Percentiles rank a stretch among this genome's conserved stretches.
These are phyloP conservation scores for Polyodon spathula DNA, from an alignment of 2,113 vertebrate genomes.

Conservation along the genomic window DNA sequence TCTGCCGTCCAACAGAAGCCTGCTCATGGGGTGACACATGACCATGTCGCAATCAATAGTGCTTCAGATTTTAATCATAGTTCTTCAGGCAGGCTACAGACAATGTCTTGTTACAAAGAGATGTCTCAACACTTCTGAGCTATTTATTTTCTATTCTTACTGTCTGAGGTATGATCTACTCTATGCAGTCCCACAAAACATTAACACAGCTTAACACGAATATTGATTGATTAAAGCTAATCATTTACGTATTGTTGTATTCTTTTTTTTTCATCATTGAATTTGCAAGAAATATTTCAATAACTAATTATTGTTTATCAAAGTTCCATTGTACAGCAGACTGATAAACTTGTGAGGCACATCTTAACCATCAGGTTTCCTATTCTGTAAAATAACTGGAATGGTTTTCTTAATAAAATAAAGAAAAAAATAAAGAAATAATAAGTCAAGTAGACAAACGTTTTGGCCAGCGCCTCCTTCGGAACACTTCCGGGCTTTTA, in stretches of 20 bases:
- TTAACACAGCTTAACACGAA: background rate
- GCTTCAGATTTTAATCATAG: conserved; percentile 22
- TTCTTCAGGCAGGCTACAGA: conserved; percentile 17
- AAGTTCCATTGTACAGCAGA: too few species aligned
- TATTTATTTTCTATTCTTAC: conserved; percentile 11
- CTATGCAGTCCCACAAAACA: background rate
- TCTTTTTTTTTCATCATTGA: background rate
- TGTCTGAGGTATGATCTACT: background rate
- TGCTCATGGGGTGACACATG: conserved; percentile 14
- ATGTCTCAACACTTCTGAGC: conserved; percentile 13
- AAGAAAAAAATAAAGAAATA: too few species aligned
- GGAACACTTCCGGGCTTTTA: too few species aligned
- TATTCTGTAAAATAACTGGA: too few species aligned
- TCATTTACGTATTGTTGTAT: background rate
- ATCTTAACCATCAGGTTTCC: too few species aligned
- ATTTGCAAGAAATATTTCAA: too few species aligned
- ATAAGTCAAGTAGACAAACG: too few species aligned
- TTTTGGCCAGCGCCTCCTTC: too few species aligned
- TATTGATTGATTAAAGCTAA: background rate
- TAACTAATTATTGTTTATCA: too few species aligned
- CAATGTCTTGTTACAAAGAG: conserved; percentile 9
- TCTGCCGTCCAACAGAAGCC: conserved; percentile 13
- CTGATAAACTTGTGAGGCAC: too few species aligned
- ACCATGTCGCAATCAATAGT: conserved; percentile 20
- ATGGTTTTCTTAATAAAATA: too few species aligned